A percentile compares a stretch with the other conserved stretches of the same genome.
These are phyloP conservation scores for Lasiurus cinereus DNA, from an alignment of 2,113 vertebrate genomes.

Conservation along the genomic window DNA sequence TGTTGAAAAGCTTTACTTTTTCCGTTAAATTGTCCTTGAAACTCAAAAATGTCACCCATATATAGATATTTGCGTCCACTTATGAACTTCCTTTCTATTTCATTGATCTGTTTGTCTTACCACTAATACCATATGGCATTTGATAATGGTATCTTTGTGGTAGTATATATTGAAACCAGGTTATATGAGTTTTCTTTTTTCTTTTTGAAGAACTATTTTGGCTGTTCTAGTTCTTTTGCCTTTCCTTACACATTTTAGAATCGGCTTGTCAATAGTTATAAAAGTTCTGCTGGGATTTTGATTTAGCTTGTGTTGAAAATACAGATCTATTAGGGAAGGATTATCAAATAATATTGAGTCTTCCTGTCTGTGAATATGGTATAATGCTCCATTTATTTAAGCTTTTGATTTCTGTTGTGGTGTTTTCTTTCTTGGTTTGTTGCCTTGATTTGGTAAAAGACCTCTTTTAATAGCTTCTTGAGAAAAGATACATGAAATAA, in stretches of 20 bases:
- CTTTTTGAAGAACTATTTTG: constrained; percentile 38
- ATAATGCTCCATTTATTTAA: constrained; percentile 2
- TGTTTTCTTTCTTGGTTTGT: constrained; percentile 41
- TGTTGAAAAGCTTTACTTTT: background rate
- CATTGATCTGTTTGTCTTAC: background rate
- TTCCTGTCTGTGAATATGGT: background rate
- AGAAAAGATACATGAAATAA: constrained; percentile 1
- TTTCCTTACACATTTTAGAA: constrained; percentile 41
- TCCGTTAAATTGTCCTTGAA: too few species aligned
- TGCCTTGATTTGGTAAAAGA: background rate
- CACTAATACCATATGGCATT: background rate
- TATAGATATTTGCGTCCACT: background rate
- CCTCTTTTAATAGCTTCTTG: background rate
- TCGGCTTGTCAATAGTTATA: background rate
- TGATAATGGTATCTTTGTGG: constrained; percentile 37
- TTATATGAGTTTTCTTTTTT: background rate
- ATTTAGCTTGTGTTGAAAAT: background rate
- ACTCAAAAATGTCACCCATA: background rate
- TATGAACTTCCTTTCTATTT: constrained; percentile 24
- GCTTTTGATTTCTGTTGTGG: background rate
- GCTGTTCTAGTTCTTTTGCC: background rate
- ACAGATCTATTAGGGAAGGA: background rate
- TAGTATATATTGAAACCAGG: background rate
- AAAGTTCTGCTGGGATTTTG: background rate
- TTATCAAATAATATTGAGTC: background rate